Base-by-base conservation (phyloP, 2,797 vertebrate genomes). In the Brachyalestes nurse region DNA sequence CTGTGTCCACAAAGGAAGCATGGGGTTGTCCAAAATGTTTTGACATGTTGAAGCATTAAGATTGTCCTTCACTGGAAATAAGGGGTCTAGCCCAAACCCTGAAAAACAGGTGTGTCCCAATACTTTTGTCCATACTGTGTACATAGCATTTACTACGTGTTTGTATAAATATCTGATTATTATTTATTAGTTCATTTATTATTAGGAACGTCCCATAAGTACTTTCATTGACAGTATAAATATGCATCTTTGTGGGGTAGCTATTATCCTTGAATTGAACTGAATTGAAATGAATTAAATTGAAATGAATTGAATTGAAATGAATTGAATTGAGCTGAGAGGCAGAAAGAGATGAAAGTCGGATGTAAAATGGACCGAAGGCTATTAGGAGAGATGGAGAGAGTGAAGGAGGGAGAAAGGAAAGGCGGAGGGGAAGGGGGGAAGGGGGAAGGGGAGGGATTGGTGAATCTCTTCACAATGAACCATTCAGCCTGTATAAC, bases 401-500 rank as follows among this genome's bases (percentile, higher is more conserved):
- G 10, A 17, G 51, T 13, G 51, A 17, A 16, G 12, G n/a, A 69
- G 42, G 53, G 67, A 60, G 42, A 75, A 21, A 79, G 45, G 58
- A 19, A 77, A 65, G 73, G 55, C 60, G 71, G 34, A 19, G 17
- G 19, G 61, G 40, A n/a, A 38, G 14, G 66, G 49, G 10, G 53
- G 34, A 73, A 73, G 70, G 61, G 64, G 69, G 28, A n/a, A 14
- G 17, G 45, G 47, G 23, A 49, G 40, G 76, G 40, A 76, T 76
- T 66, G 64, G 49, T 64, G 73, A 79, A 77, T 78, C 79, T 60
- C n/a, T 57, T 74, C 78, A 86, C 82, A 86, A 86, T 82, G 84
- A 82, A 62, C 73, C 67, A 83, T 84, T 86, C 72, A 86, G 72
- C 23, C 74, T 38, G 65, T 58, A 81, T 82, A 79, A 86, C 78